Percentiles rank a stretch among this genome's conserved stretches.
These are phyloP conservation scores for Pseudomyrmex gracilis DNA, from an alignment of 1,140 invertebrate species.

Conservation along the genomic window DNA sequence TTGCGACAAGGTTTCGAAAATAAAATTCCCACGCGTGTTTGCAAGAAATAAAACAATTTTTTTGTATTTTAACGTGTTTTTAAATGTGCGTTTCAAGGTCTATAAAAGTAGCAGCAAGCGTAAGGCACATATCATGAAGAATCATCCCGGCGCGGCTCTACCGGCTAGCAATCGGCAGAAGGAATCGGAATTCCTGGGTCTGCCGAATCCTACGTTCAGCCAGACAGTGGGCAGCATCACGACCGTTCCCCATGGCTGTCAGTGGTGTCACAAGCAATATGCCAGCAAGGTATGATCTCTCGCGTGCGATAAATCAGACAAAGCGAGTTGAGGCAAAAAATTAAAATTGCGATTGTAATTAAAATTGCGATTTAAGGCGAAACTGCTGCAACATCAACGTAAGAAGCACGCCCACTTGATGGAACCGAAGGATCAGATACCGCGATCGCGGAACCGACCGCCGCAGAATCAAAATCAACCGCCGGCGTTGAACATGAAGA, in stretches of 20 bases:
- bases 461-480: conserved; percentile 80
- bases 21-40: background rate
- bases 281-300: conserved; percentile 87
- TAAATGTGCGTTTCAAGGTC: conserved; percentile 82
- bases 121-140: conserved; percentile 94
- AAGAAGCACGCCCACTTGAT: conserved; percentile 89
- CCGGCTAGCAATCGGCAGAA: conserved; percentile 88
- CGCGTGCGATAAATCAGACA: background rate
- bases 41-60: background rate
- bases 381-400: conserved; percentile 92
- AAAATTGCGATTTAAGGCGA: conserved; percentile 84
- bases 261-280: conserved; percentile 94
- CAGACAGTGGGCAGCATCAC: conserved; percentile 91
- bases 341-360: background rate
- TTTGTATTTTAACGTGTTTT: background rate
- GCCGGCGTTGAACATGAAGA: conserved; percentile 72
- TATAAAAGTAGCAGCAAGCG: conserved; percentile 95
- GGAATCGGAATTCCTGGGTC: conserved; percentile 84
- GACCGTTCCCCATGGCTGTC: conserved; percentile 91
- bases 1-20: conserved; percentile 90
- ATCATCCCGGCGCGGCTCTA: conserved; percentile 92
- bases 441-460: conserved; percentile 80
- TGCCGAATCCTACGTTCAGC: conserved; percentile 89
- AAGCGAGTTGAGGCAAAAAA: too few relatives aligned
- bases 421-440: conserved; percentile 83